Evolutionary conservation across 1,140 invertebrate genomes (phyloP).

Genomic region (Euura saliciscinereae): DNA sequence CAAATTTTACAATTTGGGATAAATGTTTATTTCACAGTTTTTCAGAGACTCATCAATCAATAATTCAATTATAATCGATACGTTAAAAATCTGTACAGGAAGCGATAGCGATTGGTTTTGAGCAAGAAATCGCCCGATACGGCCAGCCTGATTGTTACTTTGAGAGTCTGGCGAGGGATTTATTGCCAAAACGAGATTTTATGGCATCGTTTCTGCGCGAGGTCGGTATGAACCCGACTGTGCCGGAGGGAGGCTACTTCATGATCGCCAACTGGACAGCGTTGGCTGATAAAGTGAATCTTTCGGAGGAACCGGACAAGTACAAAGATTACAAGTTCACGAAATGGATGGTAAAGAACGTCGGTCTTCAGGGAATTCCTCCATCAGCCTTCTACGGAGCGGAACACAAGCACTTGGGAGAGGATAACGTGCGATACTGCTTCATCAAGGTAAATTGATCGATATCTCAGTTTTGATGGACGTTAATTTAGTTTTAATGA

Average conservation of each 20-base stretch:
- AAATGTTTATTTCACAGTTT: too few species aligned
- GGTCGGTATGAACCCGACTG: conserved; percentile 86
- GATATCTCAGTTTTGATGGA: background rate
- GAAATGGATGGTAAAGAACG: conserved; percentile 93
- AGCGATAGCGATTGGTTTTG: conserved; percentile 89
- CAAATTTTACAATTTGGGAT: too few species aligned
- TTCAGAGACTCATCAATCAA: too few species aligned
- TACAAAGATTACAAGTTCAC: conserved; percentile 91
- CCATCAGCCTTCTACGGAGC: conserved; percentile 91
- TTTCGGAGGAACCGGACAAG: conserved; percentile 71
- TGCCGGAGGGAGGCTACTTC: conserved; percentile 97
- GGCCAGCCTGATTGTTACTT: conserved; percentile 87
- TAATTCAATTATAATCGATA: background rate
- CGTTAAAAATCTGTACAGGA: conserved; percentile 66
- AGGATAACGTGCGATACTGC: conserved; percentile 90
- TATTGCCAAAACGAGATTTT: conserved; percentile 84
- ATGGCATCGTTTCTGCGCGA: conserved; percentile 80
- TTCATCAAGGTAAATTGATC: conserved; percentile 83
- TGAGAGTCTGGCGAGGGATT: conserved; percentile 74
- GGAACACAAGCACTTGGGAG: conserved; percentile 81
- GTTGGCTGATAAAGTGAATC: conserved; percentile 68
- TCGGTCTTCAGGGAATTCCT: conserved; percentile 93
- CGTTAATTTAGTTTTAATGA: conserved; percentile 16
- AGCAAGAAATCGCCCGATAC: conserved; percentile 79
- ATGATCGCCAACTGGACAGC: conserved; percentile 92